Evolutionary conservation across 92 coral and sea anemone genomes (phyloP), one percentile per base, ranked within the genome.

Genomic region (Nematostella vectensis): DNA sequence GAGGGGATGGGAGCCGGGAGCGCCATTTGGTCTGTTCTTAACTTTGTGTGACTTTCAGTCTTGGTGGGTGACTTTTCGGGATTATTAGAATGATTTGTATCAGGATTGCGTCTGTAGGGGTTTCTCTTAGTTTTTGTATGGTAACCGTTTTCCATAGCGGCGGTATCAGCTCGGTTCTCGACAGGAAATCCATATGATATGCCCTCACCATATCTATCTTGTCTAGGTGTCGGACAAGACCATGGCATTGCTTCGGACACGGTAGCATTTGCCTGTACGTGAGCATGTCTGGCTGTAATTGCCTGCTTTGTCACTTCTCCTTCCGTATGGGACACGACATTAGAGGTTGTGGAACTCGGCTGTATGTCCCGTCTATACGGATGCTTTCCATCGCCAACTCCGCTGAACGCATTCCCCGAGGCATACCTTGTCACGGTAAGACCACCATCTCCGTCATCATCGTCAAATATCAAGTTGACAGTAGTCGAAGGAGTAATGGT

Each of bases 381-480:
- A 6, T 17, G 51, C 18, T 11, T 11, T 10, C 4, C 17, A 4
- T 45, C 51, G 6, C 15, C 8, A 6, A 33, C 40, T 33, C 8
- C 6, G 15, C 6, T 15, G 15, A 15, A 33, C 6, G 40, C 15
- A 33, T 33, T 33, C n/a, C n/a, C n/a, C n/a, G n/a, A n/a, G n/a
- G n/a, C n/a, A n/a, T n/a, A n/a, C n/a, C n/a, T n/a, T n/a, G n/a
- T n/a, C 15, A 33, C 40, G 18, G 11, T 45, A 9, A 4, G 11
- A 45, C 17, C 11, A 10, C 4, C 4, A 11, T 4, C 18, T 11
- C 4, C 12, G 8, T 66, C 72, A 11, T 55, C 63, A 18, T 85
- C 95, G 23, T 85, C 95, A 31, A 70, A 85, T 19, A 85, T 50
- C 29, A 85, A 37, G 63, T 68, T 82, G 1, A 85, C 95, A 1